phyloP scores from a whole-genome alignment of 2,113 vertebrate genomes.

The Plectropomus leopardus region DNA sequence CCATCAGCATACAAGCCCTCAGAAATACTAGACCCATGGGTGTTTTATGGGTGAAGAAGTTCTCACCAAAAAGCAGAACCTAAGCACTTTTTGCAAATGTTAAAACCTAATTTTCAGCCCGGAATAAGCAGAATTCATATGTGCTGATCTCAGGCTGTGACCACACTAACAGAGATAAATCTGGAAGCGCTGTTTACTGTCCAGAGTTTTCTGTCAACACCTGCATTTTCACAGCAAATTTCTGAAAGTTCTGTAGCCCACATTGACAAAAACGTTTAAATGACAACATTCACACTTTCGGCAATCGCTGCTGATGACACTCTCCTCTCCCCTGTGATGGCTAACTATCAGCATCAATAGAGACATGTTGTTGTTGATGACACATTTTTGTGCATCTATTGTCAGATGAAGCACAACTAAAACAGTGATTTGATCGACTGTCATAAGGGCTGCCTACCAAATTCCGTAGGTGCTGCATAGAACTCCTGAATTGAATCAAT shows the following conservation, averaged over 20 bases:
- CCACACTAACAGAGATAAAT: conserved; percentile 18
- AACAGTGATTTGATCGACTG: conserved; percentile 12
- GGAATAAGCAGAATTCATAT: not conserved
- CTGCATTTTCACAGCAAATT: conserved; percentile 11
- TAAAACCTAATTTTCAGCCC: conserved; percentile 15
- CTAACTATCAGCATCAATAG: not conserved
- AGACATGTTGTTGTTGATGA: not conserved
- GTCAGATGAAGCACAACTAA: not conserved
- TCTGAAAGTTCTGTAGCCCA: not conserved
- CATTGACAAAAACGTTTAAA: conserved; percentile 1
- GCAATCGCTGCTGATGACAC: not conserved
- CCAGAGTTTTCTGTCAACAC: conserved; percentile 20
- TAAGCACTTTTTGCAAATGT: conserved; percentile 19
- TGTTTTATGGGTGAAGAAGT: not conserved
- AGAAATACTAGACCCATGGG: not conserved
- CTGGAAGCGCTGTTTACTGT: not conserved
- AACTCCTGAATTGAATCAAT: conserved; percentile 13
- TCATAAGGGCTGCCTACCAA: conserved; percentile 5
- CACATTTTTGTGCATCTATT: not conserved
- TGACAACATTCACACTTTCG: not conserved
- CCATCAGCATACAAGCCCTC: not conserved
- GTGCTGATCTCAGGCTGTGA: conserved; percentile 35
- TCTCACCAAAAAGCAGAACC: not conserved
- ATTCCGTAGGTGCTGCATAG: not conserved
- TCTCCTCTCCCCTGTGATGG: conserved; percentile 7